These are phyloP conservation scores for Mellilla xanthometata DNA, from an alignment of 2,888 invertebrate genomes.

Conservation along the genomic window DNA sequence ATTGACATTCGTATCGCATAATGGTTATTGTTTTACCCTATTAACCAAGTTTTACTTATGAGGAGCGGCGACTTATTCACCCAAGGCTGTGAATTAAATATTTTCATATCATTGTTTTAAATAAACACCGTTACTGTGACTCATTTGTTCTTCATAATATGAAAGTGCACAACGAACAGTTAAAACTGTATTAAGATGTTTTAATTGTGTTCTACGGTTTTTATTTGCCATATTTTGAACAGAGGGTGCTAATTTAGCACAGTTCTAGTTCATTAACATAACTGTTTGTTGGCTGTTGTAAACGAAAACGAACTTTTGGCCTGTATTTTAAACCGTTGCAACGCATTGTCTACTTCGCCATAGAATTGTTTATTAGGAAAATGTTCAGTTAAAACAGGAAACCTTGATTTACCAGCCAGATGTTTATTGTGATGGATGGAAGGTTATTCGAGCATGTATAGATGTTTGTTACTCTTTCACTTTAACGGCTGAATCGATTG, in stretches of 20 bases:
- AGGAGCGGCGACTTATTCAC: conserved; percentile 13
- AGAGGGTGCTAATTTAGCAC: conserved; percentile 8
- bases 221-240: conserved; percentile 5
- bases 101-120: conserved; percentile 18
- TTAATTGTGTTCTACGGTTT: conserved; percentile 8
- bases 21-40: conserved; percentile 38
- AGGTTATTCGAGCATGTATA: no score
- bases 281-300: conserved; percentile 13
- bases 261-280: conserved; percentile 7
- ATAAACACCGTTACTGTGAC: conserved; percentile 15
- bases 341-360: not conserved
- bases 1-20: conserved; percentile 48
- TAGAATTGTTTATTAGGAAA: no score
- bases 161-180: conserved; percentile 7
- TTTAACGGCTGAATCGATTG: no score
- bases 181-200: conserved; percentile 13
- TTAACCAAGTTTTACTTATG: conserved; percentile 44
- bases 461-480: no score
- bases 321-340: conserved; percentile 2
- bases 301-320: conserved; percentile 8
- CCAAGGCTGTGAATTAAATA: conserved; percentile 19
- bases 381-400: no score
- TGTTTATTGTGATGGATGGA: no score
- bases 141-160: conserved; percentile 16
- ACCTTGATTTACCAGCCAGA: no score